Conservation (phyloP, 1,140 invertebrate genomes). For the Diuraphis noxia region DNA sequence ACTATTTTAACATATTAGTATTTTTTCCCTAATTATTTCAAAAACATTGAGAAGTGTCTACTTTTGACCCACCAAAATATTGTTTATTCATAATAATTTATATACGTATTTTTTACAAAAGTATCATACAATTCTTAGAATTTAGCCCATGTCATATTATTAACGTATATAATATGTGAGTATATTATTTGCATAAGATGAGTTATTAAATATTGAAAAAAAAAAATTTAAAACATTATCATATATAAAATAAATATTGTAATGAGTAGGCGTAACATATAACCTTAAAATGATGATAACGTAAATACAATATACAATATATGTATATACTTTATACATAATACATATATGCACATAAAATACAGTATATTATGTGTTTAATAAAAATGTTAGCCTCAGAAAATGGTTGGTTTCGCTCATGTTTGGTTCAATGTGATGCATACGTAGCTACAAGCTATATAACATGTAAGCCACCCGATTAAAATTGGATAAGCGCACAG, state of each 20-base stretch:
- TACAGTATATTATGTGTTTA: not conserved
- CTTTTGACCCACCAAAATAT: no score
- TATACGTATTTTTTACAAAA: not conserved
- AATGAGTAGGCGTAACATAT: not conserved
- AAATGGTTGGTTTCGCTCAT: not conserved
- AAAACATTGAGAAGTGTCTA: no score
- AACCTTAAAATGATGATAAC: not conserved
- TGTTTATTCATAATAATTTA: not conserved
- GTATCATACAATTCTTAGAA: not conserved
- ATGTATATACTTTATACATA: no score
- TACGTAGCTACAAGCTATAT: not conserved
- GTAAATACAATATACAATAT: not conserved
- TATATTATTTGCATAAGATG: not conserved
- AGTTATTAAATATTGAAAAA: not conserved
- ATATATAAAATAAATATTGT: not conserved
- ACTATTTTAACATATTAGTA: no score
- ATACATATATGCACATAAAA: not conserved
- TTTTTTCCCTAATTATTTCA: no score
- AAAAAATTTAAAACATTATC: not conserved
- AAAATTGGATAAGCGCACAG: not conserved
- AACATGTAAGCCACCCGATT: not conserved
- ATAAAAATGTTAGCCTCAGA: not conserved
- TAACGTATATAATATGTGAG: not conserved
- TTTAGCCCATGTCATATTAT: not conserved
- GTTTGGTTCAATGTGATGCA: not conserved